phyloP scores from a whole-genome alignment of 2,113 vertebrate species.

The Odontophorus gujanensis region DNA sequence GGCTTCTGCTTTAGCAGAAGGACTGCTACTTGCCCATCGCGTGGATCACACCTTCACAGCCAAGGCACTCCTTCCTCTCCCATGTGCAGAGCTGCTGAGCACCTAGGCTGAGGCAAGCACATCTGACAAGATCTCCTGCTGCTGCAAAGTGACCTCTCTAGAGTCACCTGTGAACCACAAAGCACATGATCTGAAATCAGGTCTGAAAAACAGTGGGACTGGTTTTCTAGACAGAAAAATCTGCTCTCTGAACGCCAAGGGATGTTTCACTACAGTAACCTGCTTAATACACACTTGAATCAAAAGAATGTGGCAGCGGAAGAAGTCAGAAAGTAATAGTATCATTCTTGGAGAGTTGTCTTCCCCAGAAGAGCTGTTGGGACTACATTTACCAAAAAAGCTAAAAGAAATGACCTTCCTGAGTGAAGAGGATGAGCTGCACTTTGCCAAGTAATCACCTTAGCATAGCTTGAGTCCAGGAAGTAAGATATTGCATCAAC shows the following conservation, averaged over 20 bases:
- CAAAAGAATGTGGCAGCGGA: background rate
- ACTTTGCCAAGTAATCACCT: background rate
- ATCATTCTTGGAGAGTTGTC: background rate
- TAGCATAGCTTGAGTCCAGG: background rate
- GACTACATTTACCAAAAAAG: background rate
- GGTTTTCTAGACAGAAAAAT: background rate
- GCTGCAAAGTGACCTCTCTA: background rate
- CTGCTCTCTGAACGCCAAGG: background rate
- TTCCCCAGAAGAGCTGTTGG: background rate
- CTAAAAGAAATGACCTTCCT: background rate
- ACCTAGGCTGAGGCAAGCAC: fast-evolving
- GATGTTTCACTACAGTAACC: background rate
- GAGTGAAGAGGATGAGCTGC: background rate
- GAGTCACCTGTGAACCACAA: background rate
- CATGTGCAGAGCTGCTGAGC: fast-evolving
- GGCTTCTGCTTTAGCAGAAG: background rate
- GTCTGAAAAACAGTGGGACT: background rate
- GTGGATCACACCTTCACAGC: background rate
- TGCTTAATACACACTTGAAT: background rate
- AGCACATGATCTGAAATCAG: background rate
- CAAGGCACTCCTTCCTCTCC: background rate
- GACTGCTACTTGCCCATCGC: background rate
- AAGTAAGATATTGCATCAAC: fast-evolving
- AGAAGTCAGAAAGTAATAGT: background rate
- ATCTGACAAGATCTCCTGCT: background rate